phyloP scores from a whole-genome alignment of 2,888 invertebrate species.

The Cynaeus angustus region DNA sequence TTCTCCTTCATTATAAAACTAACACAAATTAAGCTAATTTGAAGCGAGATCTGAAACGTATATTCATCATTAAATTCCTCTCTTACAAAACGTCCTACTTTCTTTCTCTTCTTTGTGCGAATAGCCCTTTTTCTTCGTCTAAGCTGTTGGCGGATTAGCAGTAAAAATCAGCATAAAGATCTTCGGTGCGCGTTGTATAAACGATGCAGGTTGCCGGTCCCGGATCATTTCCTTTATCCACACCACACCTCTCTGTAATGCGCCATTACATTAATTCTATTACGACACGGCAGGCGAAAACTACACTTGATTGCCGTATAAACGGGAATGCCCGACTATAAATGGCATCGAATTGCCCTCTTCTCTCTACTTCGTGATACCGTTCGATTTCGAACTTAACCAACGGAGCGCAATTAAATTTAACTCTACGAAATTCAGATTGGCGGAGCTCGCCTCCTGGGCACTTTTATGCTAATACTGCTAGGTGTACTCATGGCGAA shows the following conservation, averaged over 20 bases:
- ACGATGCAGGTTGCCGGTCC: constrained; percentile 26
- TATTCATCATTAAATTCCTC: too few relatives aligned
- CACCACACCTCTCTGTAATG: constrained; percentile 63
- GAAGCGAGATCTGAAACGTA: too few relatives aligned
- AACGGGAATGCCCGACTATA: constrained; percentile 66
- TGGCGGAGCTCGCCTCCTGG: constrained; percentile 24
- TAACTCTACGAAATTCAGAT: constrained; percentile 39
- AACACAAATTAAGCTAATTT: too few relatives aligned
- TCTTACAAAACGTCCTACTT: too few relatives aligned
- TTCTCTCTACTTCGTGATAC: constrained; percentile 34
- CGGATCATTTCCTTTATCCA: constrained; percentile 64
- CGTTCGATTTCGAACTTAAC: constrained; percentile 39
- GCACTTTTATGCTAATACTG: constrained; percentile 35
- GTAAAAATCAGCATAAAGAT: constrained; percentile 46
- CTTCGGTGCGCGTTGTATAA: constrained; percentile 5
- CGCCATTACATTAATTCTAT: constrained; percentile 69
- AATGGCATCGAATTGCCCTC: constrained; percentile 62
- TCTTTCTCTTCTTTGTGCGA: background rate
- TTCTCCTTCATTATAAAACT: too few relatives aligned
- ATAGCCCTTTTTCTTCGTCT: constrained; percentile 11
- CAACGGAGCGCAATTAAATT: constrained; percentile 41
- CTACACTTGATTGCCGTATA: constrained; percentile 68
- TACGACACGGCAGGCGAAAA: constrained; percentile 67
- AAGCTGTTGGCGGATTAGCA: constrained; percentile 34
- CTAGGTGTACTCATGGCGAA: constrained; percentile 28